Evolutionary conservation across 2,113 vertebrate species (phyloP), one percentile per base, ranked within the genome.

Genomic region (Rattus rattus): DNA sequence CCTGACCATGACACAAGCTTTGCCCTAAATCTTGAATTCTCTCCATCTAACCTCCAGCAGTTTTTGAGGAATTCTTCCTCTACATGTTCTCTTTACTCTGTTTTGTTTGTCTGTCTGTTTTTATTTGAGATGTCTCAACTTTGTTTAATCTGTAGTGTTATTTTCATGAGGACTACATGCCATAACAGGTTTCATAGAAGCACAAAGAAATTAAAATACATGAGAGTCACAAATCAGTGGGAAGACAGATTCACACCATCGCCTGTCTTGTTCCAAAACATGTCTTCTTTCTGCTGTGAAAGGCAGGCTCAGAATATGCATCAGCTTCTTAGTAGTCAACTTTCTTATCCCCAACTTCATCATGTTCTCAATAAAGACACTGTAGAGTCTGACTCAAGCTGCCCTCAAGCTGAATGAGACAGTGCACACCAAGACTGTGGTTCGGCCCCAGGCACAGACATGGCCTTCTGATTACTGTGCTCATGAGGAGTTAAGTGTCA

Each of bases 381-480:
- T 2, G 1, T 30, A 43, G 39, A 4, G n/a, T 47, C 54, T 0
- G 1, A 83, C 49, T 80, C 36, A 9, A 49, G 1, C 63, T 11
- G 7, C 56, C 19, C 1, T 16, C 30, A 54, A 47, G 39, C 43
- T 24, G 33, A 79, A 61, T 19, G 47, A 36, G 16, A 59, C 1
- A 6, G 8, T 0, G 4, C 36, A 12, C 63, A 52, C 30, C 20
- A 7, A 43, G 43, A 69, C 11, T 0, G 0, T 20, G 33, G 56
- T 20, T 9, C 19, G 22, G 73, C 36, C 36, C 47, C 28, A 0
- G 26, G 76, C 26, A 61, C 43, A 14, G 9, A 72, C 39, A 36
- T 7, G 24, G 8, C 17, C 22, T 84, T 65, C 11, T 19, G 2
- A n/a, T 84, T 70, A 22, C 54, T 7, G 0, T n/a, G 26, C 20